Conservation (phyloP, 1,140 invertebrate species). For the Lepeophtheirus salmonis region DNA sequence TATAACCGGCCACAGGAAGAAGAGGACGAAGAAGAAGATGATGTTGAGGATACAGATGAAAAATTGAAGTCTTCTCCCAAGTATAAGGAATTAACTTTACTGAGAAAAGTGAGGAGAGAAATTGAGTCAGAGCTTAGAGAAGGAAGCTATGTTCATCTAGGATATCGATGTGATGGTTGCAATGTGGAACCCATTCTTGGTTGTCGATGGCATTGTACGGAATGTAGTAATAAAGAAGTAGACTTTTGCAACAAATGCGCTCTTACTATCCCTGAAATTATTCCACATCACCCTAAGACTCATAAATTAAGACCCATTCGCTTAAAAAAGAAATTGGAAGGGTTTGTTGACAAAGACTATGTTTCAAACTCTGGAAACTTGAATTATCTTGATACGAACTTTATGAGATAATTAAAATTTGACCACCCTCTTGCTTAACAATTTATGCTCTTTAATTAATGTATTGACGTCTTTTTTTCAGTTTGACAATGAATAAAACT, state of each 20-base stretch:
- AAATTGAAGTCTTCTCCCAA: not conserved
- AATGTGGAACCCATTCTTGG: constrained; percentile 7
- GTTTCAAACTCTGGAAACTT: not conserved
- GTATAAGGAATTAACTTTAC: not conserved
- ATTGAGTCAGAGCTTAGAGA: constrained; percentile 2
- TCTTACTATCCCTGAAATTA: not conserved
- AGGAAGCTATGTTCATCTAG: not conserved
- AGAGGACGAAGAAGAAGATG: not conserved
- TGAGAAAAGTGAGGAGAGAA: constrained; percentile 1
- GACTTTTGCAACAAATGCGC: constrained; percentile 7
- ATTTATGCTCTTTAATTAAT: not conserved
- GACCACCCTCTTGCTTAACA: no score
- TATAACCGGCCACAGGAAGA: not conserved
- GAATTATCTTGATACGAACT: constrained; percentile 6
- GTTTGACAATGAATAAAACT: constrained; percentile 4
- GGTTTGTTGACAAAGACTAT: constrained; percentile 6
- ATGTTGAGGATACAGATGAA: not conserved
- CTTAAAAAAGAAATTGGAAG: not conserved
- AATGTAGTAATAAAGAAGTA: not conserved
- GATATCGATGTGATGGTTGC: constrained; percentile 8
- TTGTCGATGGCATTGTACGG: not conserved
- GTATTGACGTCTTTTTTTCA: no score
- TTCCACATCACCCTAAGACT: not conserved
- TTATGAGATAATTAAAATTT: constrained; percentile 2
- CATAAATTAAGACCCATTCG: constrained; percentile 7